Conservation (phyloP, 1,140 invertebrate genomes). For the Thaumatotibia leucotreta region DNA sequence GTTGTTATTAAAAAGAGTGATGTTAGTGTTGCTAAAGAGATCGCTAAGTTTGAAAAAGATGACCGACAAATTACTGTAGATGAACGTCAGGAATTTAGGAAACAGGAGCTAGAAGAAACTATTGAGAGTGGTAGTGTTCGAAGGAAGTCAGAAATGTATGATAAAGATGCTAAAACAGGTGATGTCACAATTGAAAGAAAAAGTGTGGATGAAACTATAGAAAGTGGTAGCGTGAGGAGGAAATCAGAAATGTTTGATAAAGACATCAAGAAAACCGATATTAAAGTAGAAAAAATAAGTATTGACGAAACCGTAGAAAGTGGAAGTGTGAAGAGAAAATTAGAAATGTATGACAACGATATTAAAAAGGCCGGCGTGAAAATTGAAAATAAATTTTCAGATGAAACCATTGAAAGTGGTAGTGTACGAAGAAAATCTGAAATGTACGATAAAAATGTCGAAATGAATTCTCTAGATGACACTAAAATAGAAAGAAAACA, state of each 20-base stretch:
- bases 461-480: background rate
- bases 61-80: background rate
- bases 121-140: constrained; percentile 17
- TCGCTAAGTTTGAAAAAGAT: constrained; percentile 17
- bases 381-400: background rate
- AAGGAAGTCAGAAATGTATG: constrained; percentile 16
- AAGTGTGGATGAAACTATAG: constrained; percentile 10
- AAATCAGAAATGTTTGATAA: constrained; percentile 18
- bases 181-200: background rate
- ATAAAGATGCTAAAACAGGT: constrained; percentile 13
- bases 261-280: background rate
- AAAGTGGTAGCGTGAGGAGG: constrained; percentile 16
- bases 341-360: background rate
- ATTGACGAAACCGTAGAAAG: background rate
- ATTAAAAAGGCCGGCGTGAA: background rate
- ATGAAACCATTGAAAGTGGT: background rate
- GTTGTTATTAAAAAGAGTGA: constrained; percentile 17
- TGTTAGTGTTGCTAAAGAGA: constrained; percentile 19
- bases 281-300: background rate
- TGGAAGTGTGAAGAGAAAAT: background rate
- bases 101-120: constrained; percentile 24
- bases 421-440: background rate
- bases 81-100: constrained; percentile 17
- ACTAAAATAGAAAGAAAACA: background rate
- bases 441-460: background rate